Conservation (phyloP, 2,888 invertebrate species). For the Tenodera sinensis region DNA sequence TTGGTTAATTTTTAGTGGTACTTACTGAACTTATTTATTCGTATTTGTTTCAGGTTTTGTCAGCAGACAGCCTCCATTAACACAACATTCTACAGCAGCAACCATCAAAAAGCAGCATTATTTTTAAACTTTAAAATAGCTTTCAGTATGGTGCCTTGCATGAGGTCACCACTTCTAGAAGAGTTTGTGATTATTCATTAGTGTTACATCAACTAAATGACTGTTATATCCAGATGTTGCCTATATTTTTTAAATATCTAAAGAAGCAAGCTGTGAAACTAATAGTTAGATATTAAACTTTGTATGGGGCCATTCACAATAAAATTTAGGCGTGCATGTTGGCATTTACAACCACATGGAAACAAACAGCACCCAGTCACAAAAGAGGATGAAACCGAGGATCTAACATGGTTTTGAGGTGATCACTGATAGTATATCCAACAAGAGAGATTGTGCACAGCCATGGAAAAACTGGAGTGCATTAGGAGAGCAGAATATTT, state of each 20-base stretch:
- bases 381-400: too few species aligned
- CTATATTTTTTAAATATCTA: neutral
- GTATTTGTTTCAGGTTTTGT: neutral
- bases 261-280: neutral
- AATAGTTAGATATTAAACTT: neutral
- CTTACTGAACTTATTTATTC: neutral
- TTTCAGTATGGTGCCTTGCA: neutral
- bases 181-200: neutral
- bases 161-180: neutral
- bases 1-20: too few species aligned
- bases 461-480: too few species aligned
- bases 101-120: neutral
- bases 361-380: too few species aligned
- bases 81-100: neutral
- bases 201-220: neutral
- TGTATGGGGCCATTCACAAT: neutral
- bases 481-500: too few species aligned
- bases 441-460: too few species aligned
- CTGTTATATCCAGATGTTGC: neutral
- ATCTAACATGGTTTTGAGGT: too few species aligned
- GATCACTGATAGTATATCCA: too few species aligned
- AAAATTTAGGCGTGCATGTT: too few species aligned
- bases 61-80: neutral
- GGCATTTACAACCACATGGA: too few species aligned
- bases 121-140: neutral